Base-by-base conservation (phyloP, 1,140 invertebrate species). In the Megalonaias nervosa region DNA sequence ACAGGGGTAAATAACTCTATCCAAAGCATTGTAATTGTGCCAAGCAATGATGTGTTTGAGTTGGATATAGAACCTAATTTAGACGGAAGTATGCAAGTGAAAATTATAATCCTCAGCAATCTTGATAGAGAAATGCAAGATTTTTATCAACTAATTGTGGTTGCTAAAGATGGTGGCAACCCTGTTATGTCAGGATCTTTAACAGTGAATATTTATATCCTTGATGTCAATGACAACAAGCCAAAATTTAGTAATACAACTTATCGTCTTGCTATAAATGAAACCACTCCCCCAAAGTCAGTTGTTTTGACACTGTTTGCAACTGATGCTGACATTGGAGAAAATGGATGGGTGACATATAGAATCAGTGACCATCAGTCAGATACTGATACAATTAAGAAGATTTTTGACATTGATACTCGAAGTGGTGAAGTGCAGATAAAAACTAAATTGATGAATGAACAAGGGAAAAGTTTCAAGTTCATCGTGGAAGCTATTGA, bases 371-470 rank as follows among this genome's bases (percentile, higher is more conserved):
- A 78, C 6, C 74, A 62, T 59, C 59, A 73, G 55, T 67, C 67
- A 67, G 38, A 78, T 59, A 78, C 58, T 38, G 71, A 78, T 38
- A 21, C 61, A 21, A n/a, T 78, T 21, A 66, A 72, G n/a, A 58
- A 73, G 21, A 66, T 67, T 57, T 78, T 78, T 31, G 5, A 55
- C 11, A 61, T 78, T 13, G 58, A 72, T 56, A 48, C 73, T 38
- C 60, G 75, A 48, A 85, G 85, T 38, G 89, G 89, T 38, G 81
- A 85, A 75, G 79, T 90, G 15, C 83, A 74, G 38, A 81, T 86
- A 4, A 83, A 82, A 16, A 93, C 93, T 76, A 92, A 93, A 16
- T 90, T 98, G 38, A 96, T 98, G 89, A 93, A 96, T 79, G 96
- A 98, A 91, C 85, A 91, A 0, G 92, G 93, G 15, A 67, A 85